Conservation (phyloP, 2,888 invertebrate species). For the Drosophila anomalata region DNA sequence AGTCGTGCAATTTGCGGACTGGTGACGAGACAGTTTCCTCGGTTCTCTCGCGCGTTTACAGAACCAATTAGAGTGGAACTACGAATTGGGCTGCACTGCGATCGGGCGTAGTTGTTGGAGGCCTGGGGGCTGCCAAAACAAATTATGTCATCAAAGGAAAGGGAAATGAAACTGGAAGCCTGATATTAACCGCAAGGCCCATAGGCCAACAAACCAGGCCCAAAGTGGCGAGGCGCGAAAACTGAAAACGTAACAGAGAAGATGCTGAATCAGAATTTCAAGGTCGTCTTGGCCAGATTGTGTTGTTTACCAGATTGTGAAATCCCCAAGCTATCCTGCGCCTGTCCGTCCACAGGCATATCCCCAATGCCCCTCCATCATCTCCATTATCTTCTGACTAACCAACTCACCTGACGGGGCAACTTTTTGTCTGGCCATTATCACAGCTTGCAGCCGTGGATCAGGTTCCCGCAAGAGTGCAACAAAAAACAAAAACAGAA, state of each 20-base stretch:
- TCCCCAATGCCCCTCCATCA: slow-evolving; percentile 2
- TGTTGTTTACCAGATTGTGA: slow-evolving; percentile 51
- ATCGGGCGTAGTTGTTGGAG: neutral
- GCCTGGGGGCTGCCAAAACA: slow-evolving; percentile 34
- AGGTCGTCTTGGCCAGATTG: slow-evolving; percentile 51
- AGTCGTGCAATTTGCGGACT: slow-evolving; percentile 34
- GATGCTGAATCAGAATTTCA: slow-evolving; percentile 45
- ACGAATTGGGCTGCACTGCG: slow-evolving; percentile 23
- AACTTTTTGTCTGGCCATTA: slow-evolving; percentile 55
- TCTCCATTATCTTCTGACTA: slow-evolving; percentile 12
- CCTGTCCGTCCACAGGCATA: slow-evolving; percentile 3
- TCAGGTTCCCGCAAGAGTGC: slow-evolving; percentile 58
- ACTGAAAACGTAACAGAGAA: slow-evolving; percentile 54
- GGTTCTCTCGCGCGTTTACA: slow-evolving; percentile 49
- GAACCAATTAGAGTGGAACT: slow-evolving; percentile 62
- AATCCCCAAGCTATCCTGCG: slow-evolving; percentile 51
- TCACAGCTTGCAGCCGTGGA: slow-evolving; percentile 37
- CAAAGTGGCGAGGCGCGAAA: slow-evolving; percentile 16
- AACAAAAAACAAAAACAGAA: slow-evolving; percentile 17
- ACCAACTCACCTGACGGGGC: slow-evolving; percentile 52
- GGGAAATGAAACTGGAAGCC: slow-evolving; percentile 31
- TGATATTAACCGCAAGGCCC: slow-evolving; percentile 37
- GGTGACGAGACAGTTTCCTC: slow-evolving; percentile 53
- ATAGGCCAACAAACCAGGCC: slow-evolving; percentile 40
- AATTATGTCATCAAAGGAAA: slow-evolving; percentile 60